Base-by-base conservation (phyloP, 2,113 vertebrate genomes). In the Hyla sarda region DNA sequence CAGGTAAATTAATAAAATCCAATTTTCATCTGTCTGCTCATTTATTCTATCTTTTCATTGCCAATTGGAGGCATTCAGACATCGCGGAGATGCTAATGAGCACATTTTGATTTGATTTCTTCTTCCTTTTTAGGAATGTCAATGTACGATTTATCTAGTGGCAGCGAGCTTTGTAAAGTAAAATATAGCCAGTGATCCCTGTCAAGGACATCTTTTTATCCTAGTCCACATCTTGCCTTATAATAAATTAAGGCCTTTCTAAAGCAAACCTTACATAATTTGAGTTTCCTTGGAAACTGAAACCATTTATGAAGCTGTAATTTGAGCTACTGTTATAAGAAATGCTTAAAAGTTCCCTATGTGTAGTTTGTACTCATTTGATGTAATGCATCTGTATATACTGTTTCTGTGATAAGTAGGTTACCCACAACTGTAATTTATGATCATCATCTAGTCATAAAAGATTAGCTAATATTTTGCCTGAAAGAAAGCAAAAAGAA, bases 281-380 rank as follows among this genome's bases (percentile, higher is more conserved):
- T 77, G 17, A 30, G 28, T 52, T 77, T 77, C 47, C 28, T 52
- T 76, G 23, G 41, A 74, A 76, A 76, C 50, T 32, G 50, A 74
- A 54, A 30, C 0, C 52, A 77, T 52, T 19, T 50, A 2, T 76
- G 5, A 8, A 50, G 73, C 11, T 48, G 37, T 48, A 25, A 75
- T 48, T 75, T 75, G 34, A 75, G 72, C 23, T 12, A 47, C 47
- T 76, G 23, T 76, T 21, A 54, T 32, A 50, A 50, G 48, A 52
- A 77, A 77, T 77, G 74, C 74, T 77, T 54, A 77, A 77, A 77
- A 77, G 74, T 77, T 77, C 74, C 48, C 48, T 77, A 54, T 32
- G 50, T 77, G n/a, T 77, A 48, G 41, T 74, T 74, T 74, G 72
- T 74, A 16, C 21, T 47, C 72, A 74, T 74, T 74, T 74, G 21